These are phyloP conservation scores for Poeciliopsis occidentalis DNA, from an alignment of 2,113 vertebrate genomes.

Conservation along the genomic window DNA sequence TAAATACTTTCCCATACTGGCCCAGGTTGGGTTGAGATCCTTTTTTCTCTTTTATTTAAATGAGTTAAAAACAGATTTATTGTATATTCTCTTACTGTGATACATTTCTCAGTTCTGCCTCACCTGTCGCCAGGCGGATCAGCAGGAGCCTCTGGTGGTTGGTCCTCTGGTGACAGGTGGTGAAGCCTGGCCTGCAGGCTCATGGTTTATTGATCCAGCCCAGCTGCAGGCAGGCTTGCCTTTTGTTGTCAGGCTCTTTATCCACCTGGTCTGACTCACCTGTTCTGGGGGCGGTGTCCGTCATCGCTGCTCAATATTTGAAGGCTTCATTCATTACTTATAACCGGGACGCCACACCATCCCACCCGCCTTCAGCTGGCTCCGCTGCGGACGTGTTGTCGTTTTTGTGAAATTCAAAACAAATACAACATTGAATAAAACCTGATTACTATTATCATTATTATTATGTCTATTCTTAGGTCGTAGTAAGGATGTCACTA, in stretches of 20 bases:
- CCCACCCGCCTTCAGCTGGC: neutral
- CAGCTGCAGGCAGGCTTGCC: slow-evolving; percentile 40
- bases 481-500: no score
- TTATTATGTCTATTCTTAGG: no score
- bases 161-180: slow-evolving; percentile 58
- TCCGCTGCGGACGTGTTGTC: neutral
- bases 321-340: slow-evolving; percentile 64
- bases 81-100: no score
- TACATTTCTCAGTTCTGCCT: no score
- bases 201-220: slow-evolving; percentile 61
- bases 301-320: slow-evolving; percentile 63
- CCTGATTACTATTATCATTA: no score
- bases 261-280: slow-evolving; percentile 56
- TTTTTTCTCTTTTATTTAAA: no score
- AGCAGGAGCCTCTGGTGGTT: slow-evolving; percentile 18
- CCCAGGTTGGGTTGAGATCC: no score
- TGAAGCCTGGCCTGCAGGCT: slow-evolving; percentile 38
- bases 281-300: slow-evolving; percentile 46
- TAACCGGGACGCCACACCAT: slow-evolving; percentile 30
- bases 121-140: no score
- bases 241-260: slow-evolving; percentile 59
- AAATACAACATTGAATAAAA: neutral
- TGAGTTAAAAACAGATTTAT: no score
- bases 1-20: no score
- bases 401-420: neutral